Evolutionary conservation across 2,888 invertebrate genomes (phyloP).

Genomic region (Melanargia galathea): DNA sequence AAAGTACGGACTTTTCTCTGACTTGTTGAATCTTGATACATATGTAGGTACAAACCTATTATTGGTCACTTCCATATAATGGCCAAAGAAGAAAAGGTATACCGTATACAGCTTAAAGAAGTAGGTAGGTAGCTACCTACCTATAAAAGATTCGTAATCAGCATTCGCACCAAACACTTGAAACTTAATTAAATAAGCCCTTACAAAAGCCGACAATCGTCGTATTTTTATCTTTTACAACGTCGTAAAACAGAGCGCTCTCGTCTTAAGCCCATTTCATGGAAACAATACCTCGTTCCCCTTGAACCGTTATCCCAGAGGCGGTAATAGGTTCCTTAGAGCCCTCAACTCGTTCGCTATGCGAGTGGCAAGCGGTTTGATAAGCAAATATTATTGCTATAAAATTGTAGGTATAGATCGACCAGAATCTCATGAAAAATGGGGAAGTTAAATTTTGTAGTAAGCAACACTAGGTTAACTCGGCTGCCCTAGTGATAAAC

Average conservation of each 20-base stretch:
- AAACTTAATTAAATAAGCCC: conserved; percentile 1
- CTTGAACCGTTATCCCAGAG: conserved; percentile 1
- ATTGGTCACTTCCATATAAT: no score
- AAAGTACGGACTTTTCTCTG: no score
- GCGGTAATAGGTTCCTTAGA: conserved; percentile 3
- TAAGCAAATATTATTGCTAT: conserved; percentile 10
- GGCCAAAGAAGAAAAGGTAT: no score
- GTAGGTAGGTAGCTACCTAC: not conserved
- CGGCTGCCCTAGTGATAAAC: no score
- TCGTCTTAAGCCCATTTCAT: conserved; percentile 10
- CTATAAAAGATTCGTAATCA: not conserved
- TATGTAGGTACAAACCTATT: no score
- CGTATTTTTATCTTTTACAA: conserved; percentile 12
- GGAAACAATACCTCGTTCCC: conserved; percentile 14
- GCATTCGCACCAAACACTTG: not conserved
- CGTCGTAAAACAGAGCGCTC: conserved; percentile 12
- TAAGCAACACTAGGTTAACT: no score
- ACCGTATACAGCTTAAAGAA: no score
- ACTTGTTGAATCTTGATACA: no score
- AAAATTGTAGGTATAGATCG: no score
- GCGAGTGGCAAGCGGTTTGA: conserved; percentile 5
- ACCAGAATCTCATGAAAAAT: no score
- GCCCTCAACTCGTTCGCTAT: not conserved
- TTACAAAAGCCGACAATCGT: not conserved
- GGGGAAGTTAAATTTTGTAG: no score